These are phyloP conservation scores for Conus ventricosus DNA, from an alignment of 1,140 invertebrate species.

Conservation along the genomic window DNA sequence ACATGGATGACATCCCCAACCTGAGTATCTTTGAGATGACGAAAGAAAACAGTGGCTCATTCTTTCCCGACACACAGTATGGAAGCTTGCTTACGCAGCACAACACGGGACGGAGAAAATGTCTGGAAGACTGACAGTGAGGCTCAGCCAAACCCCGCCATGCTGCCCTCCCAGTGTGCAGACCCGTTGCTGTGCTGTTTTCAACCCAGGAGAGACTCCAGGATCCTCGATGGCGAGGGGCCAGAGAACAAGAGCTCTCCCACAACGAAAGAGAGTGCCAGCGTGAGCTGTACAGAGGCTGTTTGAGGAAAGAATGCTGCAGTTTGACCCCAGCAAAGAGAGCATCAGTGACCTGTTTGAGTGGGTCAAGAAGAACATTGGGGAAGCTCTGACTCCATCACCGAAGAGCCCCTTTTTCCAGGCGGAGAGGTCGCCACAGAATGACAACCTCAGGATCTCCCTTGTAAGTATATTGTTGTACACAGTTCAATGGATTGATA, in stretches of 20 bases:
- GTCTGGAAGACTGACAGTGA: background rate
- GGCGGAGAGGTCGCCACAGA: constrained; percentile 8
- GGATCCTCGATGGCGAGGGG: background rate
- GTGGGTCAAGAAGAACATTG: constrained; percentile 27
- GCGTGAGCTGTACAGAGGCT: constrained; percentile 16
- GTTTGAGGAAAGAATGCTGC: constrained; percentile 27
- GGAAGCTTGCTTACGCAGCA: background rate
- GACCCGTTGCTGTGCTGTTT: background rate
- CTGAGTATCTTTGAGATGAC: constrained; percentile 19
- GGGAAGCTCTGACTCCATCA: constrained; percentile 27
- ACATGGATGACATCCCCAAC: constrained; percentile 2
- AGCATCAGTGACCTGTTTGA: constrained; percentile 7
- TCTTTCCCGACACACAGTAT: background rate
- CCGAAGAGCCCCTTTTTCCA: constrained; percentile 31
- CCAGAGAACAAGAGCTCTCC: constrained; percentile 5
- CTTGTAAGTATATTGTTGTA: background rate
- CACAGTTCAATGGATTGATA: too few relatives aligned
- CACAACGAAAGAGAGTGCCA: constrained; percentile 25
- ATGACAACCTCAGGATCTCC: background rate
- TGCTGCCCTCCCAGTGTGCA: background rate
- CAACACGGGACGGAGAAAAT: too few relatives aligned
- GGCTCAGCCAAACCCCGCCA: background rate
- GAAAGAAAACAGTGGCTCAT: background rate
- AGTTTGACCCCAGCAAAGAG: constrained; percentile 29
- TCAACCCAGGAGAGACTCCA: background rate